A percentile compares a stretch with the other conserved stretches of the same genome.
These are phyloP conservation scores for Pogonomyrmex barbatus DNA, from an alignment of 1,140 invertebrate species.

Conservation along the genomic window DNA sequence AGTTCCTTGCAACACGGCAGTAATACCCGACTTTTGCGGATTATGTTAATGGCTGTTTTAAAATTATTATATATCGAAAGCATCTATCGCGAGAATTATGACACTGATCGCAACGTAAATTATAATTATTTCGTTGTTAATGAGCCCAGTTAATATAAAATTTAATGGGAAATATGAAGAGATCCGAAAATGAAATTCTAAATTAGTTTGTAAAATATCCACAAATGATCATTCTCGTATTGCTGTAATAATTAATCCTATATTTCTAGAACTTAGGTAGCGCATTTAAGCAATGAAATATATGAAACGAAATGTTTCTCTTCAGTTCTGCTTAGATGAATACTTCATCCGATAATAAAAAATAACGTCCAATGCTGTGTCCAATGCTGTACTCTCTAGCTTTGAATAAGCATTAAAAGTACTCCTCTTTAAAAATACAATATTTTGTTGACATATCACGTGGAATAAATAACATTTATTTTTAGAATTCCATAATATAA, in stretches of 20 bases:
- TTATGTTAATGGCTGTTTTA: background rate
- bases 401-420: background rate
- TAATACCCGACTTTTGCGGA: background rate
- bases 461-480: background rate
- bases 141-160: background rate
- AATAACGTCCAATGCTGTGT: background rate
- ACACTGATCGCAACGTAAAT: conserved; percentile 5
- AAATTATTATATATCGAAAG: background rate
- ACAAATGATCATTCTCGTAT: background rate
- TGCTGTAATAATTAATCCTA: conserved; percentile 5
- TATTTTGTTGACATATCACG: background rate
- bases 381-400: background rate
- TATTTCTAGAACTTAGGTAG: background rate
- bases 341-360: background rate
- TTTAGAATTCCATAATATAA: background rate
- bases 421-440: background rate
- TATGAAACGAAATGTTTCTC: background rate
- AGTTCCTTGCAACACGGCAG: background rate
- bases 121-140: background rate
- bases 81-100: background rate
- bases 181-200: background rate
- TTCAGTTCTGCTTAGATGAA: background rate
- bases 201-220: background rate
- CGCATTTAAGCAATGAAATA: background rate
- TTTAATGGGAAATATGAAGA: background rate